Percentiles rank a stretch among this genome's conserved stretches.
Evolutionary conservation across 2,797 vertebrate genomes (phyloP).

Genomic region (Momotus momota): DNA sequence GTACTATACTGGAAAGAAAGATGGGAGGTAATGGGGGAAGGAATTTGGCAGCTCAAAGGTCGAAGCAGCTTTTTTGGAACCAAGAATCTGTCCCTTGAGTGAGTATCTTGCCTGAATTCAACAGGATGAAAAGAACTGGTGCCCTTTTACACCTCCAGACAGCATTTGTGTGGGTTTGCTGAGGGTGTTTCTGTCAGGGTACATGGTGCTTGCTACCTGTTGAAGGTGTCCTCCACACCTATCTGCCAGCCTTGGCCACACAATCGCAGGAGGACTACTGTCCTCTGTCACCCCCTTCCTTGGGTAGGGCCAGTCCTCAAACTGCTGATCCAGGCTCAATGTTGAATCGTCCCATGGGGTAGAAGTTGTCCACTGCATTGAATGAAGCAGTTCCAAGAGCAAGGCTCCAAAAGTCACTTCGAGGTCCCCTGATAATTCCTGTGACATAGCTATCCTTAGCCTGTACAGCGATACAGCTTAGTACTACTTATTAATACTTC

Average conservation of each 20-base stretch:
- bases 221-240: not conserved
- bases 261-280: not conserved
- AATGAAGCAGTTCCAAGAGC: not conserved
- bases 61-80: conserved; percentile 45
- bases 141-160: conserved; percentile 9
- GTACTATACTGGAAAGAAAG: conserved; percentile 60
- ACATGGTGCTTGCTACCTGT: fast-evolving
- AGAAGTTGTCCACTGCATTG: not conserved
- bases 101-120: conserved; percentile 20
- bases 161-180: not conserved
- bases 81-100: conserved; percentile 26
- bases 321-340: not conserved
- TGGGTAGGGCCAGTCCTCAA: not conserved
- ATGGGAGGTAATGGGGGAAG: conserved; percentile 48
- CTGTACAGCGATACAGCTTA: not conserved
- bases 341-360: fast-evolving
- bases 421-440: not conserved
- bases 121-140: not conserved
- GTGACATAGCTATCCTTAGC: not conserved
- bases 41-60: conserved; percentile 71
- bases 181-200: not conserved
- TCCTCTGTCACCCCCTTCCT: not conserved
- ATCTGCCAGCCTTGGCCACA: not conserved
- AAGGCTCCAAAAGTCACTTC: not conserved
- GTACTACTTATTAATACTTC: not conserved